phyloP scores from a whole-genome alignment of 1,140 invertebrate genomes.

The Ceratitis capitata region DNA sequence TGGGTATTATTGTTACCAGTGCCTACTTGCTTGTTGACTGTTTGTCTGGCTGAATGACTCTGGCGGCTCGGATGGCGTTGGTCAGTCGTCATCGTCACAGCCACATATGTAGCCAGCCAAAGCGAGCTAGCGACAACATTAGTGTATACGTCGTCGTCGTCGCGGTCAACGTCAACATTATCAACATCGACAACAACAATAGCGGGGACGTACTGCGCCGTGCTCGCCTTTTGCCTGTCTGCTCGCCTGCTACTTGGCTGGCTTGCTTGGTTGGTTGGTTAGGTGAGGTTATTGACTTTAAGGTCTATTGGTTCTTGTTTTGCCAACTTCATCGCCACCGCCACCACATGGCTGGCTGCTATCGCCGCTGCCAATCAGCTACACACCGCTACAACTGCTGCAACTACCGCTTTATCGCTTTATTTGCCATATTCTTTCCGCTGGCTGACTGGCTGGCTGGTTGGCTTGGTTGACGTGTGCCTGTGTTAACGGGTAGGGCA shows the following conservation, averaged over 20 bases:
- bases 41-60: neutral
- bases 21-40: constrained; percentile 5
- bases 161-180: neutral
- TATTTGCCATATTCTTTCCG: constrained; percentile 18
- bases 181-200: neutral
- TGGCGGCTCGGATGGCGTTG: neutral
- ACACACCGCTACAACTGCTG: neutral
- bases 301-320: constrained; percentile 35
- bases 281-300: constrained; percentile 35
- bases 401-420: constrained; percentile 17
- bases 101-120: neutral
- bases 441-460: neutral
- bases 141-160: neutral
- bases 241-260: neutral
- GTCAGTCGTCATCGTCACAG: neutral
- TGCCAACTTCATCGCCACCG: neutral
- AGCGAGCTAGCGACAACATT: neutral
- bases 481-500: neutral
- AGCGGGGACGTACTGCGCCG: neutral
- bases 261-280: neutral
- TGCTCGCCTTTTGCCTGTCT: neutral
- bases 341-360: neutral
- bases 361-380: neutral
- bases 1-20: constrained; percentile 21
- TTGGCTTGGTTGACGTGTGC: neutral